Conservation (phyloP, 2,113 vertebrate genomes). For the Clupea harengus region DNA sequence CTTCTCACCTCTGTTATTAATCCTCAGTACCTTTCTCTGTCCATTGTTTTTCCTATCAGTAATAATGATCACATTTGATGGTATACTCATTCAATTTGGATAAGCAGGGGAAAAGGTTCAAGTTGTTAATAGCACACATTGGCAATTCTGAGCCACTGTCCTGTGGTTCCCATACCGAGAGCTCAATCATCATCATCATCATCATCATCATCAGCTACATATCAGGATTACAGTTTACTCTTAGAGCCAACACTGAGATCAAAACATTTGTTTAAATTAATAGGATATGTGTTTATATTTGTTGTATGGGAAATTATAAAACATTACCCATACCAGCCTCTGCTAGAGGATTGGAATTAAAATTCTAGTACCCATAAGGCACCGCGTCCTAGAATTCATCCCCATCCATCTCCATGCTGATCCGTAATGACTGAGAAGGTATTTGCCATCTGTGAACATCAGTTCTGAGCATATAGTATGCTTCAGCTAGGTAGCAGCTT, state of each 20-base stretch:
- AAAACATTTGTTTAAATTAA: not conserved
- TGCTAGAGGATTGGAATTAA: not conserved
- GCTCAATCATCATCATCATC: not conserved
- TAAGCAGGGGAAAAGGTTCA: not conserved
- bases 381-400: not conserved
- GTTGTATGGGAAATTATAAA: not conserved
- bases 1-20: not conserved
- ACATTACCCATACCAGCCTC: not conserved
- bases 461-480: not conserved
- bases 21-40: not conserved
- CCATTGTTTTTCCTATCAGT: not conserved
- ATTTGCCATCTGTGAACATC: slow-evolving; percentile 9
- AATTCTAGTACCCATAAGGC: not conserved
- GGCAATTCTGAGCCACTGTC: not conserved
- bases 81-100: slow-evolving; percentile 6
- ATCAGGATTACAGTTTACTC: not conserved
- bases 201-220: not conserved
- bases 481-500: not conserved
- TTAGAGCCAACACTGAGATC: not conserved
- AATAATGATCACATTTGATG: slow-evolving; percentile 3
- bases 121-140: not conserved
- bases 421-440: not conserved
- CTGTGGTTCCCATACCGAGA: not conserved
- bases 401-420: not conserved
- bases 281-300: not conserved